These are phyloP conservation scores for Allacma fusca DNA, from an alignment of 2,888 invertebrate genomes.

Conservation along the genomic window DNA sequence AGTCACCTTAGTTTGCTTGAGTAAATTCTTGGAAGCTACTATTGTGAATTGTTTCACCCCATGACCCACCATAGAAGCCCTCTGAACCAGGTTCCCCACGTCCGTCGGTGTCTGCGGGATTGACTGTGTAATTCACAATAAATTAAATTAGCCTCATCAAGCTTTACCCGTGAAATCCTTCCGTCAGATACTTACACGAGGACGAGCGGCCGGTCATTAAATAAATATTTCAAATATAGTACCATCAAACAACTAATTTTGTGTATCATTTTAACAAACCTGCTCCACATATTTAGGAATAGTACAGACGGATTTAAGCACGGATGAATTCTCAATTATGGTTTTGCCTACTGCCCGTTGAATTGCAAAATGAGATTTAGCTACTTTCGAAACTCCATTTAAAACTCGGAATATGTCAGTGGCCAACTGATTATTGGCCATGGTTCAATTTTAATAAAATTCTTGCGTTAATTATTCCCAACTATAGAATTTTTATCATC, in stretches of 20 bases:
- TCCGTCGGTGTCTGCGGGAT: constrained; percentile 50
- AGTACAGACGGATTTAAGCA: constrained; percentile 43
- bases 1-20: not conserved
- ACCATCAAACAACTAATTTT: not conserved
- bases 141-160: not conserved
- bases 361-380: constrained; percentile 46
- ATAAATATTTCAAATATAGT: not conserved
- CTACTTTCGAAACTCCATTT: constrained; percentile 56
- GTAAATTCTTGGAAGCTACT: constrained; percentile 46
- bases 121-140: constrained; percentile 47
- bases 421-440: constrained; percentile 55
- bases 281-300: constrained; percentile 32
- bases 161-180: no score
- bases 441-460: constrained; percentile 27
- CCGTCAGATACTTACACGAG: no score
- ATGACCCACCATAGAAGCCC: constrained; percentile 74
- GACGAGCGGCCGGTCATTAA: not conserved
- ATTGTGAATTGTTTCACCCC: constrained; percentile 73
- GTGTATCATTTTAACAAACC: constrained; percentile 17
- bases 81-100: constrained; percentile 65
- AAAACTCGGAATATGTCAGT: constrained; percentile 55
- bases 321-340: constrained; percentile 55
- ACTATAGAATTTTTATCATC: no score
- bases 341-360: constrained; percentile 51
- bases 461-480: no score